Evolutionary conservation across 1,140 invertebrate species (phyloP).

Genomic region (Hycleus phaleratus): DNA sequence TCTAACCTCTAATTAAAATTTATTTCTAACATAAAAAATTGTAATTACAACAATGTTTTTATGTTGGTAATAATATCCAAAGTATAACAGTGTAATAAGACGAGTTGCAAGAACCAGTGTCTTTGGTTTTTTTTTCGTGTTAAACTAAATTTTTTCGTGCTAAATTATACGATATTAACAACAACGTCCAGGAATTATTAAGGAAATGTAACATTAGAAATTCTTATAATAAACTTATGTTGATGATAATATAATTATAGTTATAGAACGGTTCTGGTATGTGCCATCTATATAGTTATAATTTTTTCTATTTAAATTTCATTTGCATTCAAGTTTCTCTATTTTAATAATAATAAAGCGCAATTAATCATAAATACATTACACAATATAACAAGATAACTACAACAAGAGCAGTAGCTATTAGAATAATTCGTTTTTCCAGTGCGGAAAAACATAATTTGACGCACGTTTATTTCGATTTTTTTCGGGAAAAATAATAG

Average conservation of each 20-base stretch:
- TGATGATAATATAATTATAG: slow-evolving; percentile 16
- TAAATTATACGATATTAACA: too few species aligned
- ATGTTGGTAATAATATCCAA: too few species aligned
- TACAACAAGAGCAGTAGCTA: neutral
- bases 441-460: too few species aligned
- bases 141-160: too few species aligned
- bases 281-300: slow-evolving; percentile 9
- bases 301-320: slow-evolving; percentile 1
- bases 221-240: neutral
- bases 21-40: too few species aligned
- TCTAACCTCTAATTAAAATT: too few species aligned
- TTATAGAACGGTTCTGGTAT: neutral
- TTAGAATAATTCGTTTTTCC: neutral
- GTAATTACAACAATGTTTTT: too few species aligned
- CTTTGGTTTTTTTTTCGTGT: too few species aligned
- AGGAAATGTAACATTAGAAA: slow-evolving; percentile 1
- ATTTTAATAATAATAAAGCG: neutral
- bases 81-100: too few species aligned
- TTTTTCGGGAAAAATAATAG: neutral
- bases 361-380: neutral
- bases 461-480: neutral
- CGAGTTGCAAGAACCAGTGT: too few species aligned
- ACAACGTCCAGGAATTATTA: slow-evolving; percentile 4
- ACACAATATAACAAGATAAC: neutral
- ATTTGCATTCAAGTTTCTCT: slow-evolving; percentile 5